Base-by-base conservation (phyloP, 30 jellyfish, hydroid and myxozoan genomes). In the Aurelia aurita region DNA sequence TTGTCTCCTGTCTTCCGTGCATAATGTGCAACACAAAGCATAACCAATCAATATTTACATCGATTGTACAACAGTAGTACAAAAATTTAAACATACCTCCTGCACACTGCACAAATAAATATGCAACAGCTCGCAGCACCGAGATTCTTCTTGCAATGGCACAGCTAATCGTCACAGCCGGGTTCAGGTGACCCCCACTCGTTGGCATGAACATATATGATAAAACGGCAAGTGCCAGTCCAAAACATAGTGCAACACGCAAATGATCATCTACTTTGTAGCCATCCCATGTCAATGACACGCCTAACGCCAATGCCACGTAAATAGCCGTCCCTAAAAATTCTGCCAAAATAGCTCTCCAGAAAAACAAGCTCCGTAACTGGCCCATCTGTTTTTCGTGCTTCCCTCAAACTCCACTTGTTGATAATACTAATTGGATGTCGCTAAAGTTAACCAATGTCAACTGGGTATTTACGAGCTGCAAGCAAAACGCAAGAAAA, bases 301-400 rank as follows among this genome's bases (percentile, higher is more conserved):
- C 92, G 44, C 90, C 89, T 21, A 69, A 60, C 3, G 64, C 89
- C 14, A 72, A 32, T 27, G 77, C 46, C 4, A 58, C 44, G 60
- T 72, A 88, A 23, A 88, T 10, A 10, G 89, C 31, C 26, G 80
- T 72, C 5, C 80, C 96, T n/a, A 88, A 70, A 62, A 88, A 88
- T 35, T 88, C 96, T 18, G 96, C 96, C n/a, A 88, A 54, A 53
- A 79, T 70, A 20, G 92, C 87, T 58, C 96, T 71, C 96, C 96
- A 88, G 72, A 77, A 88, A 69, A 85, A 85, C 23, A 74, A 43
- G 26, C 54, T 80, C 2, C 75, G 54, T 43, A 45, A 11, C 58
- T 39, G 66, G 28, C 57, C 75, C 90, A 80, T 80, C 21, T 65
- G 25, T 32, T 11, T 29, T 29, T 15, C 51, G 51, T 39, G 51